Evolutionary conservation across 2,797 vertebrate genomes (phyloP), one percentile per base, ranked within the genome.

Genomic region (Pangasius macronema): DNA sequence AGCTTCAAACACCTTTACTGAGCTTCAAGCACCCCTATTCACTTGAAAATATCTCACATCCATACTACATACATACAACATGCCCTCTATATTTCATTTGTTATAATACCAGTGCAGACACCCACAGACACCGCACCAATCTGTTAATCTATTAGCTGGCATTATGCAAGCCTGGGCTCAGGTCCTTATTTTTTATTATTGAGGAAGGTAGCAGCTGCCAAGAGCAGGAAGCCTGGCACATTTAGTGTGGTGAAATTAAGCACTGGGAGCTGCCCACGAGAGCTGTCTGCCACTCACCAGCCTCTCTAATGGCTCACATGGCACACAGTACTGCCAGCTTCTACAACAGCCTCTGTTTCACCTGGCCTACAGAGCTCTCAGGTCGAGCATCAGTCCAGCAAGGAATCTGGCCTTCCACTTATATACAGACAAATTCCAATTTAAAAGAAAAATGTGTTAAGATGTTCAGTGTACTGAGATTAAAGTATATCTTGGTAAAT

Each of bases 81-180:
- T 80, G 55, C 33, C 55, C 9, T 39, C 33, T 27, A 27, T 42
- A 81, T 61, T 81, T 2, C 2, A 42, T 81, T 42, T 16, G 36
- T 16, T 61, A 81, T 61, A 27, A 61, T 61, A 81, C 33, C 79
- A 53, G 49, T 20, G 6, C 70, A 63, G 61, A 70, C 36, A 85
- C 83, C 72, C 68, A 80, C 75, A 84, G 27, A 63, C 59, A 80
- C 83, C 67, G 36, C 49, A 81, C 80, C 84, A 84, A 87, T 85
- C 80, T 51, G 70, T 89, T 87, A 85, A 86, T 91, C 81, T 93
- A 95, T 96, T 95, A 94, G 93, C 92, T 90, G 91, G 91, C 93
- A 94, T 95, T 94, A 95, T 95, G 93, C 93, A 93, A 91, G 89
- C 86, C 89, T 86, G 86, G 91, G 92, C 92, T 93, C 92, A 93